Evolutionary conservation across 2,113 vertebrate genomes (phyloP), one percentile per base, ranked within the genome.

Genomic region (Fulmarus glacialis): DNA sequence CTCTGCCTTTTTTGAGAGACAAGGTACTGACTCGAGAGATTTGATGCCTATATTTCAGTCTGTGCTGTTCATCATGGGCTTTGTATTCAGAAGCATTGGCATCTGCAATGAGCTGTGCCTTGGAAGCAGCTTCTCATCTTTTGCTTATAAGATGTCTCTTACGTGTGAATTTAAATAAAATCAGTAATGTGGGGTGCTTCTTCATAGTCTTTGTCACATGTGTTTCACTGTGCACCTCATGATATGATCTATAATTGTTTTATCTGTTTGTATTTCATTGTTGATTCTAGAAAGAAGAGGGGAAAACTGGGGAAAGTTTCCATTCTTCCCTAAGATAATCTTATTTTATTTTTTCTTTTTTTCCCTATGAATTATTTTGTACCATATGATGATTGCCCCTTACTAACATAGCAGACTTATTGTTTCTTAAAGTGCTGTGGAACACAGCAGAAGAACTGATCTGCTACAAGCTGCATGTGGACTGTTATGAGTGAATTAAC

Each of bases 171-270:
- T 66, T 50, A 67, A 78, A 4, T 27, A 4, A 10, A 22, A 64
- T 87, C 47, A 38, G 48, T 68, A n/a, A 21, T 0, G 0, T 13
- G 52, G 50, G 75, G 14, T 30, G 24, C 67, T 68, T 6, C 42
- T 48, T 19, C 22, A 1, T 17, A 43, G 74, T 34, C 58, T 80
- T 34, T 40, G 75, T 50, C 59, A 20, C 4, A 0, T 16, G 26
- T 6, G 10, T 55, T 38, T 56, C n/a, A 4, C 56, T 67, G 34
- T 47, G 47, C 15, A 7, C 34, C 52, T 68, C 21, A 0, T 12
- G 30, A 38, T 23, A 12, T 0, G 0, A 23, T 23, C 58, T 81
- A 6, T 8, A 5, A 1, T 19, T 53, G 26, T 42, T 72, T n/a
- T 67, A 29, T 9, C 40, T 38, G 11, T 43, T 58, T 72, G 13